phyloP scores from a whole-genome alignment of 2,888 invertebrate genomes.

The Sericinus montela region DNA sequence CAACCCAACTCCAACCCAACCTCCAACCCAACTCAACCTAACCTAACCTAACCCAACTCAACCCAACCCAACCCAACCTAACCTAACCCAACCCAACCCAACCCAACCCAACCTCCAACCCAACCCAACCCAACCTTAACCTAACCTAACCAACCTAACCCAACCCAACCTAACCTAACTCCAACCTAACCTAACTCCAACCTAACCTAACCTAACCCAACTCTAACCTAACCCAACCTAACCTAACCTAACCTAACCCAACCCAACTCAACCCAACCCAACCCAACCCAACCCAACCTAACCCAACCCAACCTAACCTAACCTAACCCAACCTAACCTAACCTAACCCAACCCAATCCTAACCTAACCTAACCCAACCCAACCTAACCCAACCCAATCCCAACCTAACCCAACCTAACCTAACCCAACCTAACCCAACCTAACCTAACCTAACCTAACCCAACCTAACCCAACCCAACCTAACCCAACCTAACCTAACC shows the following conservation, averaged over 20 bases:
- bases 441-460: neutral
- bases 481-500: neutral
- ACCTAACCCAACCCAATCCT: neutral
- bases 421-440: neutral
- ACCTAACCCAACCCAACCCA: too few species aligned
- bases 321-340: neutral
- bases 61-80: constrained; percentile 23
- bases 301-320: neutral
- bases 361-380: too few species aligned
- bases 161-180: too few species aligned
- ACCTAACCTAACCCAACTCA: constrained; percentile 27
- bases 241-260: constrained; percentile 14
- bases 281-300: neutral
- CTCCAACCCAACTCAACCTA: constrained; percentile 21
- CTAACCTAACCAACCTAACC: too few species aligned
- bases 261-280: neutral
- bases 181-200: too few species aligned
- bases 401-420: neutral
- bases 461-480: neutral
- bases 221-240: neutral
- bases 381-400: neutral
- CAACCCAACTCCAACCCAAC: too few species aligned
- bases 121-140: too few species aligned
- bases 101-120: too few species aligned
- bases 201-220: too few species aligned